Evolutionary conservation across 1,140 invertebrate species (phyloP), one percentile per base, ranked within the genome.

Genomic region (Calephelis virginiensis): DNA sequence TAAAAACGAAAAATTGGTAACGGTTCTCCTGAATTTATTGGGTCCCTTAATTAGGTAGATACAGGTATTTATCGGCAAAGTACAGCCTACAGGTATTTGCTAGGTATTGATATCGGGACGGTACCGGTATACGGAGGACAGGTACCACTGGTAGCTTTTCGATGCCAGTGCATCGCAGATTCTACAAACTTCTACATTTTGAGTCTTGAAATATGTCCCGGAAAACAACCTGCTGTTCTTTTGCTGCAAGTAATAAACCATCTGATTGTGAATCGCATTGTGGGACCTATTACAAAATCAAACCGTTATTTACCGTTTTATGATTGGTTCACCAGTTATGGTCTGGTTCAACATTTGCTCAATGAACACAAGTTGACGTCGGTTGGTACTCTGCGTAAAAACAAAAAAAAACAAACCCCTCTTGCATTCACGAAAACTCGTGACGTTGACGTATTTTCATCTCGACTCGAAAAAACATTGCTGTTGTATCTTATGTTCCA

Each of bases 371-470:
- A 61, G 40, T 60, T 82, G n/a, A 85, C 77, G 6, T 68, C 73
- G 38, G 75, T 83, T 38, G 87, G 78, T 8, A 90, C 81, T 8
- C 38, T 91, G 5, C 69, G 76, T 64, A 90, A 84, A 73, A 90
- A 89, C 47, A 92, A 85, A 72, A 73, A 61, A 67, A n/a, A n/a
- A n/a, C 66, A 80, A 62, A 75, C 84, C 37, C 76, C 76, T 43
- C 8, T 63, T 11, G 63, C 53, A 47, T 84, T 80, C 47, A 69
- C 61, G 37, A 60, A 67, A 69, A 70, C 68, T 45, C 59, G 61
- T 1, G 67, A 63, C 5, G 38, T 14, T 48, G 61, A 63, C 11
- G 40, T 62, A 37, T 37, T 10, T n/a, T 63, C 45, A 6, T 68
- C 70, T 0, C 12, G 6, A 46, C 75, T 75, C 63, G 67, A 66